Evolutionary conservation across 2,888 invertebrate species (phyloP).

Genomic region (Kryphioiulus occultus): DNA sequence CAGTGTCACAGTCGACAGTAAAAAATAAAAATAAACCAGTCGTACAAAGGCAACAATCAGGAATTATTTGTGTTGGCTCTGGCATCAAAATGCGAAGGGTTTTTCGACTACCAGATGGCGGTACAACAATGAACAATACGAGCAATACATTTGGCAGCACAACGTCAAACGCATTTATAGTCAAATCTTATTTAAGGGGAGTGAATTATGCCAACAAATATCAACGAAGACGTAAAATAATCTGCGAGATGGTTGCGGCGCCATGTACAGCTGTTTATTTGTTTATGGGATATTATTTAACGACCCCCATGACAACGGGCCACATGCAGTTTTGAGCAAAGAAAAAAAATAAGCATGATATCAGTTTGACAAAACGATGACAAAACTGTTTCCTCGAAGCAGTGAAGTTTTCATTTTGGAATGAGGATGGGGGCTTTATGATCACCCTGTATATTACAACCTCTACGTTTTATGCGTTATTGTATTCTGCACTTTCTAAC

Average conservation of each 20-base stretch:
- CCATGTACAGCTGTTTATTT: not conserved
- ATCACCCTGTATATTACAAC: too few species aligned
- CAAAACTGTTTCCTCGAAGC: too few species aligned
- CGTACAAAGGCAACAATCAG: not conserved
- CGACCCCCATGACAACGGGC: too few species aligned
- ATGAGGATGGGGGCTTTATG: too few species aligned
- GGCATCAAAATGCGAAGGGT: not conserved
- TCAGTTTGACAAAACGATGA: too few species aligned
- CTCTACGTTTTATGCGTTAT: too few species aligned
- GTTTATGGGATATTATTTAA: too few species aligned
- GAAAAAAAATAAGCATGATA: too few species aligned
- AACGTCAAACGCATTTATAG: not conserved
- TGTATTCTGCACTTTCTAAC: too few species aligned
- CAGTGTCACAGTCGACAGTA: not conserved
- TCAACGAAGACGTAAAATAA: not conserved
- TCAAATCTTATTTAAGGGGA: not conserved
- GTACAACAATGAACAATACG: not conserved
- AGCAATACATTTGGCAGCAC: not conserved
- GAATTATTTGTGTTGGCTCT: not conserved
- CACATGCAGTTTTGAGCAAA: too few species aligned
- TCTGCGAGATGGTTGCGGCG: not conserved
- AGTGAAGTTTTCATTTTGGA: too few species aligned
- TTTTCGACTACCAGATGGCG: slow-evolving; percentile 1
- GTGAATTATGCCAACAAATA: not conserved
- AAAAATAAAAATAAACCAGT: not conserved